Percentiles rank a stretch among this genome's conserved stretches.
Evolutionary conservation across 1,140 invertebrate species (phyloP).

Genomic region (Papilio dardanus): DNA sequence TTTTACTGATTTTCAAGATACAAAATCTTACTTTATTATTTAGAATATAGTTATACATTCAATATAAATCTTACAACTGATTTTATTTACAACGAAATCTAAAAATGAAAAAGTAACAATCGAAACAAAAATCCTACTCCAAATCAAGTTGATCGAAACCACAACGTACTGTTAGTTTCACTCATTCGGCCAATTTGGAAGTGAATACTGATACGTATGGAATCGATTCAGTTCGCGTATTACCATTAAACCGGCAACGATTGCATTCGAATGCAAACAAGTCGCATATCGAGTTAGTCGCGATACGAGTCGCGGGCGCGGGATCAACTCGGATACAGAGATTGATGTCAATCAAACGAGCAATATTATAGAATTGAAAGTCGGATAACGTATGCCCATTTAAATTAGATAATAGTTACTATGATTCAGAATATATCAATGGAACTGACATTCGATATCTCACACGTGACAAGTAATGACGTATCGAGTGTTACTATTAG

Average conservation of each 20-base stretch:
- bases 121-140: conserved; percentile 9
- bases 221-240: conserved; percentile 50
- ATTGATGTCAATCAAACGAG: conserved; percentile 58
- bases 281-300: conserved; percentile 58
- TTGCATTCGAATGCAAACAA: conserved; percentile 64
- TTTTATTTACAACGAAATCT: neutral
- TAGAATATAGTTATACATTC: no score
- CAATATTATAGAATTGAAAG: conserved; percentile 52
- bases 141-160: conserved; percentile 27
- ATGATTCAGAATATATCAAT: no score
- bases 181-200: conserved; percentile 37
- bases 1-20: no score
- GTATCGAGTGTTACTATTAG: no score
- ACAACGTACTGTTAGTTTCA: conserved; percentile 34
- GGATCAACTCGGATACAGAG: conserved; percentile 47
- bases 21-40: no score
- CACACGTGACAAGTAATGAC: no score
- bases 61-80: neutral
- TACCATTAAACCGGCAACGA: conserved; percentile 55
- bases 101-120: conserved; percentile 6
- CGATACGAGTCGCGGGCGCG: conserved; percentile 47
- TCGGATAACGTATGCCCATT: conserved; percentile 44
- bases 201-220: conserved; percentile 35
- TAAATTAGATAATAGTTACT: neutral
- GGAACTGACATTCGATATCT: no score